These are phyloP conservation scores for Oreochromis tanganicae DNA, from an alignment of 2,113 vertebrate species.

Conservation along the genomic window DNA sequence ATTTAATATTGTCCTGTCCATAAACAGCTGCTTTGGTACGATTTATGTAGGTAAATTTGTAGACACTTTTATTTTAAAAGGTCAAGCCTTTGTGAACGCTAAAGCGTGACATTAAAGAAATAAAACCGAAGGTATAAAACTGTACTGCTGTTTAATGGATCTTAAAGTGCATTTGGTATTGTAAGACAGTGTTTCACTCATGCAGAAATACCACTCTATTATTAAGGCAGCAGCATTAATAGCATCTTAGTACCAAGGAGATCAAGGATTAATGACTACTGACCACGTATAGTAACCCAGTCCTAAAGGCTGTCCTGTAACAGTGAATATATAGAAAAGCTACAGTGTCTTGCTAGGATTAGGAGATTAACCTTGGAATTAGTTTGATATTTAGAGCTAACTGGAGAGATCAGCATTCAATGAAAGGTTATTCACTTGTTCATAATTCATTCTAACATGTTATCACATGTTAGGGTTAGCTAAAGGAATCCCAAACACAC, in stretches of 20 bases:
- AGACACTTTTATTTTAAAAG: not conserved
- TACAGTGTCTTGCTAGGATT: not conserved
- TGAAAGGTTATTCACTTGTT: not conserved
- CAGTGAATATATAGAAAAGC: not conserved
- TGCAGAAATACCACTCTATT: not conserved
- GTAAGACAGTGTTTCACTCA: not conserved
- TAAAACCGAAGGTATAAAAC: not conserved
- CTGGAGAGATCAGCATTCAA: accelerated
- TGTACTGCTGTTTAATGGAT: not conserved
- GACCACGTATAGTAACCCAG: not conserved
- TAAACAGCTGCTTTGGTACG: not conserved
- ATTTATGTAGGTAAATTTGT: not conserved
- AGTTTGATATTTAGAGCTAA: not conserved
- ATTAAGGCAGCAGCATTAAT: not conserved
- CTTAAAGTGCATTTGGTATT: not conserved
- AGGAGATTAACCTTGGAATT: not conserved
- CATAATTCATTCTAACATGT: not conserved
- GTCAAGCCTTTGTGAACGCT: not conserved
- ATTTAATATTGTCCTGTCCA: not conserved
- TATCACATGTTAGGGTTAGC: not conserved
- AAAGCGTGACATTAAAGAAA: not conserved
- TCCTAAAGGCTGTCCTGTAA: not conserved
- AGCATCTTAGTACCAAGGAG: not conserved
- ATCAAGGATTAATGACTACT: not conserved
- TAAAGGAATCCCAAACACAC: not conserved